Evolutionary conservation across 2,797 vertebrate genomes (phyloP).

Genomic region (Crocidura indochinensis): DNA sequence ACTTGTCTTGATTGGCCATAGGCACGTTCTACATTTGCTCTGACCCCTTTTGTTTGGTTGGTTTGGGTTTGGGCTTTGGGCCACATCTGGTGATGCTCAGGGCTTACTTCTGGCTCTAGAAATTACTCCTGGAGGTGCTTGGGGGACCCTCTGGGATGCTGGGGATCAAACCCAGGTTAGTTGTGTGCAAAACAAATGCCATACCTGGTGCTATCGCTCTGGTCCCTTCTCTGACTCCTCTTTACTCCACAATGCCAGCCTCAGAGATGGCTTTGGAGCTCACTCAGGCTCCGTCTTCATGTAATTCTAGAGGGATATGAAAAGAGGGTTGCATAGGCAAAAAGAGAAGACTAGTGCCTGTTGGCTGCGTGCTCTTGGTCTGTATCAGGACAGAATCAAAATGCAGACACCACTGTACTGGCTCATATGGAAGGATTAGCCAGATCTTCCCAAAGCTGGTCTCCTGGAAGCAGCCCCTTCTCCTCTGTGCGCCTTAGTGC

Average conservation of each 20-base stretch:
- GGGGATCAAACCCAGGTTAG: too few relatives aligned
- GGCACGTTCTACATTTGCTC: background rate
- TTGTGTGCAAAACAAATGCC: too few relatives aligned
- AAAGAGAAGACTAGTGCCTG: slow-evolving; percentile 43
- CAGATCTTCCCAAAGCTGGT: background rate
- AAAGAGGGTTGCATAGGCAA: slow-evolving; percentile 40
- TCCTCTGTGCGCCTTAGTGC: too few relatives aligned
- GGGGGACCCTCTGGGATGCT: too few relatives aligned
- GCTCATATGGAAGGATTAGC: background rate
- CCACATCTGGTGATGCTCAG: slow-evolving; percentile 47
- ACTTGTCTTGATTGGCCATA: background rate
- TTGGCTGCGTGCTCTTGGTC: slow-evolving; percentile 11
- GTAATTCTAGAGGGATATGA: slow-evolving; percentile 19
- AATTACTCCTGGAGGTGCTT: too few relatives aligned
- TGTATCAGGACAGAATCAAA: slow-evolving; percentile 35
- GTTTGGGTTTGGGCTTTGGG: background rate
- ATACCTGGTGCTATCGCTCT: too few relatives aligned
- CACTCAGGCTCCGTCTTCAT: too few relatives aligned
- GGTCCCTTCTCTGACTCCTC: too few relatives aligned
- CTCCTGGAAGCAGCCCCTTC: background rate
- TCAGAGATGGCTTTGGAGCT: too few relatives aligned
- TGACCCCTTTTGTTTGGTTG: background rate
- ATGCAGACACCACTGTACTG: background rate
- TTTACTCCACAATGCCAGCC: too few relatives aligned
- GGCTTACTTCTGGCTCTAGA: too few relatives aligned